phyloP scores from a whole-genome alignment of 2,113 vertebrate species.

The Thunnus maccoyii region DNA sequence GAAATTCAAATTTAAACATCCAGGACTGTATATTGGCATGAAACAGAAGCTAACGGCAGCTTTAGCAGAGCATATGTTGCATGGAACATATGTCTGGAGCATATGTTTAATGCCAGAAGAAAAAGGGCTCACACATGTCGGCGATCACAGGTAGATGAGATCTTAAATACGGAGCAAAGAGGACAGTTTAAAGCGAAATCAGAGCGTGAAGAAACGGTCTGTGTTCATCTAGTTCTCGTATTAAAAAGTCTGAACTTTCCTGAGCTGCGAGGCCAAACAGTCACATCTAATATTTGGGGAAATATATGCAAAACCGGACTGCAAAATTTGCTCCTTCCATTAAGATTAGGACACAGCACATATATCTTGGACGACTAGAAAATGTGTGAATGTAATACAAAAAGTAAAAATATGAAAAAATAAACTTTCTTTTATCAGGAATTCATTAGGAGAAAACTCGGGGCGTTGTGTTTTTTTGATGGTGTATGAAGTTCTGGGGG shows the following conservation, averaged over 20 bases:
- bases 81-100: slow-evolving; percentile 62
- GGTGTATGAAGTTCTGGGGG: slow-evolving; percentile 53
- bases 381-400: slow-evolving; percentile 61
- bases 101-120: slow-evolving; percentile 74
- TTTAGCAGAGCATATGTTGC: slow-evolving; percentile 55
- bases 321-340: slow-evolving; percentile 60
- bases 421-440: slow-evolving; percentile 74
- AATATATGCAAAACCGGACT: slow-evolving; percentile 77
- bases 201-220: background rate
- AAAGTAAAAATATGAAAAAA: slow-evolving; percentile 54
- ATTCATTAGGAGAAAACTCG: slow-evolving; percentile 73
- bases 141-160: slow-evolving; percentile 64
- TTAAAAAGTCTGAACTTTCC: slow-evolving; percentile 44
- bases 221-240: slow-evolving; percentile 3
- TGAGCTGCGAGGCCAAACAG: slow-evolving; percentile 40
- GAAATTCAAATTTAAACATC: slow-evolving; percentile 23
- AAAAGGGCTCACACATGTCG: slow-evolving; percentile 44
- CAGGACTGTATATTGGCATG: slow-evolving; percentile 18
- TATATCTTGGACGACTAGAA: slow-evolving; percentile 37
- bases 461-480: slow-evolving; percentile 26
- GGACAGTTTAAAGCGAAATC: slow-evolving; percentile 13
- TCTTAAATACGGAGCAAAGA: slow-evolving; percentile 35
- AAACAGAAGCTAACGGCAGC: slow-evolving; percentile 45
- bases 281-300: slow-evolving; percentile 53
- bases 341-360: slow-evolving; percentile 70